These are phyloP conservation scores for Nannobrachium achirus DNA, from an alignment of 2,113 vertebrate genomes.

Conservation along the genomic window DNA sequence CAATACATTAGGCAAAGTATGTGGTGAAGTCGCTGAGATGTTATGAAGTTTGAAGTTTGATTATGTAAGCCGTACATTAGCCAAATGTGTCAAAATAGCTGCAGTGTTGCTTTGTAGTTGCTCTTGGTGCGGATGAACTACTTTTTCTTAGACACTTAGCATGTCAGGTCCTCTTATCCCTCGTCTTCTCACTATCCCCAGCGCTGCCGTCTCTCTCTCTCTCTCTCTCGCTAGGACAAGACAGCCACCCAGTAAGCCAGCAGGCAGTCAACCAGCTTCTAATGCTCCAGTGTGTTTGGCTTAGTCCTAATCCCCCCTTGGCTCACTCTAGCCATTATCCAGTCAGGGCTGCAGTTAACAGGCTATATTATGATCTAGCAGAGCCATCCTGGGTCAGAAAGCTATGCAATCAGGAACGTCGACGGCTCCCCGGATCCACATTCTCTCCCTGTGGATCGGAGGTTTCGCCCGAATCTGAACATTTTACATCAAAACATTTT, in stretches of 20 bases:
- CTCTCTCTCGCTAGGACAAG: slow-evolving; percentile 33
- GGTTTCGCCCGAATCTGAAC: slow-evolving; percentile 19
- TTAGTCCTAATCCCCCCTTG: slow-evolving; percentile 71
- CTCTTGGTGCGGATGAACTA: slow-evolving; percentile 20
- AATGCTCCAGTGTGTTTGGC: slow-evolving; percentile 64
- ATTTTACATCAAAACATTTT: slow-evolving; percentile 16
- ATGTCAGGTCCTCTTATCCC: neutral
- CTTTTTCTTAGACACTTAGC: slow-evolving; percentile 21
- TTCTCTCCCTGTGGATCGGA: slow-evolving; percentile 36
- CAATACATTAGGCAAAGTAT: neutral
- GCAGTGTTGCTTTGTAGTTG: neutral
- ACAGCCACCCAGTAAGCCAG: slow-evolving; percentile 49
- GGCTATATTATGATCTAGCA: slow-evolving; percentile 68
- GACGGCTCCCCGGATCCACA: slow-evolving; percentile 9
- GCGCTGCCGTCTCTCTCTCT: slow-evolving; percentile 1
- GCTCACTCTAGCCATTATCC: slow-evolving; percentile 73
- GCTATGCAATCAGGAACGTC: slow-evolving; percentile 44
- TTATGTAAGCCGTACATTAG: neutral
- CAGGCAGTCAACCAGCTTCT: slow-evolving; percentile 52
- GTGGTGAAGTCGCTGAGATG: neutral
- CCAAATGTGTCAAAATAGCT: too few species aligned
- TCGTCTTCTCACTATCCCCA: slow-evolving; percentile 2
- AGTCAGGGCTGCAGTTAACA: slow-evolving; percentile 71
- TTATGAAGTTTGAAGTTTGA: neutral
- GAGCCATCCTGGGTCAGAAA: slow-evolving; percentile 57